Evolutionary conservation across 1,140 invertebrate species (phyloP).

Genomic region (Brachystomella parvula): DNA sequence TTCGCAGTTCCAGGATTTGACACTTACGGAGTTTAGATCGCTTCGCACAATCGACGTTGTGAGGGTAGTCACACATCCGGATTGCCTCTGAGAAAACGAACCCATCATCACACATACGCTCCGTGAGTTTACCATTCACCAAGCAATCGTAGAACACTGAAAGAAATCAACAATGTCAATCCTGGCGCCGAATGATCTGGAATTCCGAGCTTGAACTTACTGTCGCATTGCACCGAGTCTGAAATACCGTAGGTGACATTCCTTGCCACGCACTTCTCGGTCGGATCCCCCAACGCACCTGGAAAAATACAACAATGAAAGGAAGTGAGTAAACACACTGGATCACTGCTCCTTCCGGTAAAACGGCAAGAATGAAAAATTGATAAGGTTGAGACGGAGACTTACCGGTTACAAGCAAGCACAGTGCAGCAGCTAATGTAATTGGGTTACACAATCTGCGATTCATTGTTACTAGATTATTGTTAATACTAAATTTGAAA

Average conservation of each 20-base stretch:
- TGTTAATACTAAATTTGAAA: too few relatives aligned
- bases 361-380: neutral
- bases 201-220: too few relatives aligned
- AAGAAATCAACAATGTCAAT: too few relatives aligned
- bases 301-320: conserved; percentile 20
- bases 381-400: neutral
- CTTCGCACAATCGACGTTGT: conserved; percentile 42
- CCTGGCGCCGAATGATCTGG: too few relatives aligned
- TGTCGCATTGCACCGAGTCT: conserved; percentile 44
- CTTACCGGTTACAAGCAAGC: neutral
- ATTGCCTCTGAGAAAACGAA: conserved; percentile 42
- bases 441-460: too few relatives aligned
- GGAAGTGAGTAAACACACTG: too few relatives aligned
- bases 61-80: conserved; percentile 43
- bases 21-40: conserved; percentile 42
- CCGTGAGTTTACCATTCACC: conserved; percentile 38
- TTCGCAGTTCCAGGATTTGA: too few relatives aligned
- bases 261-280: conserved; percentile 18
- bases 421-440: neutral
- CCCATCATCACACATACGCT: conserved; percentile 45
- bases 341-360: too few relatives aligned
- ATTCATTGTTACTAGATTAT: too few relatives aligned
- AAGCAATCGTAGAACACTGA: conserved; percentile 44
- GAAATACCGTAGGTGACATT: conserved; percentile 39
- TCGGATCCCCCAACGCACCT: conserved; percentile 8